These are phyloP conservation scores for Pimpla rufipes DNA, from an alignment of 2,888 invertebrate species.

Conservation along the genomic window DNA sequence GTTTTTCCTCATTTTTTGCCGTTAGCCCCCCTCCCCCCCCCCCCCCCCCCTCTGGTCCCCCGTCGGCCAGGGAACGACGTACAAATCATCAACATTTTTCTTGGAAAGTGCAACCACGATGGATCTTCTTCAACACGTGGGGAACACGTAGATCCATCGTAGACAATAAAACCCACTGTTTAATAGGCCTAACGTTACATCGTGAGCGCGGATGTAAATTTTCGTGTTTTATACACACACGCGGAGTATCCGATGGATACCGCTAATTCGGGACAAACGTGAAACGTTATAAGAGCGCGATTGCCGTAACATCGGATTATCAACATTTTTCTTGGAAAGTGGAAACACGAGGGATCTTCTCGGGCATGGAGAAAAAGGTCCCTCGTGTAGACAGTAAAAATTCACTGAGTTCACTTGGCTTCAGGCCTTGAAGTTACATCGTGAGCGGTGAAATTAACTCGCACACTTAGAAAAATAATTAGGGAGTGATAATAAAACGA, in stretches of 20 bases:
- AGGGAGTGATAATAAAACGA: too few species aligned
- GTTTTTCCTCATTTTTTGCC: slow-evolving; percentile 60
- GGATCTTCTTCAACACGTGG: slow-evolving; percentile 19
- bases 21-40: not conserved
- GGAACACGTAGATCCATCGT: too few species aligned
- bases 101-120: slow-evolving; percentile 60
- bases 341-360: not conserved
- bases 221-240: slow-evolving; percentile 18
- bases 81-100: slow-evolving; percentile 49
- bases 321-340: too few species aligned
- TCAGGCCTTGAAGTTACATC: too few species aligned
- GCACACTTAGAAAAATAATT: too few species aligned
- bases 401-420: too few species aligned
- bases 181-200: slow-evolving; percentile 41
- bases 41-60: not conserved
- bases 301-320: slow-evolving; percentile 16
- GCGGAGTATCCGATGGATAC: slow-evolving; percentile 47
- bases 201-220: slow-evolving; percentile 2
- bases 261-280: slow-evolving; percentile 56
- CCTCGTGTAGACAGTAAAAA: too few species aligned
- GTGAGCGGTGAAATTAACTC: too few species aligned
- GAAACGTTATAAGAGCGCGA: slow-evolving; percentile 45
- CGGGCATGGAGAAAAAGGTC: too few species aligned
- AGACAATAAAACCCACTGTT: slow-evolving; percentile 49
- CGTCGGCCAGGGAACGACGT: too few species aligned